Evolutionary conservation across 92 coral and sea anemone genomes (phyloP).

Genomic region (Chrysogorgia sp.): DNA sequence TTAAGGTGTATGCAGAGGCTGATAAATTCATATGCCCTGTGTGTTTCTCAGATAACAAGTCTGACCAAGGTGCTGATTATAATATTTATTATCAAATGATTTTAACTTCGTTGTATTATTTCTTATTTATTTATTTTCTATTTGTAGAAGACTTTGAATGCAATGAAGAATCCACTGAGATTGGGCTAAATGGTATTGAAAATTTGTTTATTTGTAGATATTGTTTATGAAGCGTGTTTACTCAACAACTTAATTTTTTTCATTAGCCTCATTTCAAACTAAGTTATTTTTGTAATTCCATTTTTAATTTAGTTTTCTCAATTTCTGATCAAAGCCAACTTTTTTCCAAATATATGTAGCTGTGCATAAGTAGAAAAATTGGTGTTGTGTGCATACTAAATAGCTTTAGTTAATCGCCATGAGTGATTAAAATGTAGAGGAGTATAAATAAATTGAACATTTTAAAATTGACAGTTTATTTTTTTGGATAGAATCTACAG

Average conservation of each 20-base stretch:
- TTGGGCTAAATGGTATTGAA: background rate
- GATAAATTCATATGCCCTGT: constrained; percentile 34
- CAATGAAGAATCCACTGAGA: background rate
- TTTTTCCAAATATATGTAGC: no score
- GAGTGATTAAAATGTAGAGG: no score
- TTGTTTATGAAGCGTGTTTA: background rate
- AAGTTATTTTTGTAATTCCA: no score
- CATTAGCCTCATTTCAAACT: background rate
- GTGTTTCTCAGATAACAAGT: no score
- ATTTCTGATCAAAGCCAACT: no score
- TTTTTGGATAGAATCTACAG: no score
- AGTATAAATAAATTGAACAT: no score
- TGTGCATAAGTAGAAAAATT: no score
- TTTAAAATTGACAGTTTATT: no score
- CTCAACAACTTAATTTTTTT: background rate
- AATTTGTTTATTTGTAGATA: background rate
- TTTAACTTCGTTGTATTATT: background rate
- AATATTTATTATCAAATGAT: background rate
- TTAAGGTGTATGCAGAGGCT: constrained; percentile 25
- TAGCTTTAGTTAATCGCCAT: no score
- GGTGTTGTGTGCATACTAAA: no score
- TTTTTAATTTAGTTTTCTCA: no score
- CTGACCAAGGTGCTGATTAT: constrained; percentile 10
- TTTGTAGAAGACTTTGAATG: background rate
- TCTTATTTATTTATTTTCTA: background rate